phyloP scores from a whole-genome alignment of 1,140 invertebrate genomes.

The Rhopalosiphum maidis region DNA sequence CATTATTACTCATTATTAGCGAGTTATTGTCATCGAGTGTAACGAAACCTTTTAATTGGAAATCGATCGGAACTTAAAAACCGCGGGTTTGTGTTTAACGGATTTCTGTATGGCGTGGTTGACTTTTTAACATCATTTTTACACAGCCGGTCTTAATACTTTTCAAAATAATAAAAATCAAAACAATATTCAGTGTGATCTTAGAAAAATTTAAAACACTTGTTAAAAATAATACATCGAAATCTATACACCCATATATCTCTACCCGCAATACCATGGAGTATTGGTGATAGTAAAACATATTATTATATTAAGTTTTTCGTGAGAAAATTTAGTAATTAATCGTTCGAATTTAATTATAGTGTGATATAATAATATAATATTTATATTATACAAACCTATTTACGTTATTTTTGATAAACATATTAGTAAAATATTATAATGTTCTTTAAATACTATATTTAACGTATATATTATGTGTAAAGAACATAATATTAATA shows the following conservation, averaged over 20 bases:
- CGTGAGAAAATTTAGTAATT: not conserved
- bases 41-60: not conserved
- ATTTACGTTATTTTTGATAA: not conserved
- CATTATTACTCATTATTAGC: not conserved
- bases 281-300: not conserved
- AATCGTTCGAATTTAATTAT: not conserved
- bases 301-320: not conserved
- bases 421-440: not conserved
- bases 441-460: not conserved
- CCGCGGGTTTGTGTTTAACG: not conserved
- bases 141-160: not conserved
- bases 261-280: not conserved
- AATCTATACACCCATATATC: not conserved
- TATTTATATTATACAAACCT: not conserved
- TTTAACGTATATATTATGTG: not conserved
- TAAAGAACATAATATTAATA: not conserved
- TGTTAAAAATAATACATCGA: not conserved
- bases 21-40: too few relatives aligned
- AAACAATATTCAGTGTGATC: not conserved
- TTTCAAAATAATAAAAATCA: not conserved
- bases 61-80: not conserved
- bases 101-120: not conserved
- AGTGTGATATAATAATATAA: not conserved
- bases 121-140: not conserved
- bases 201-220: not conserved